Evolutionary conservation across 1,140 invertebrate species (phyloP), one percentile per base, ranked within the genome.

Genomic region (Drepana arcuata): DNA sequence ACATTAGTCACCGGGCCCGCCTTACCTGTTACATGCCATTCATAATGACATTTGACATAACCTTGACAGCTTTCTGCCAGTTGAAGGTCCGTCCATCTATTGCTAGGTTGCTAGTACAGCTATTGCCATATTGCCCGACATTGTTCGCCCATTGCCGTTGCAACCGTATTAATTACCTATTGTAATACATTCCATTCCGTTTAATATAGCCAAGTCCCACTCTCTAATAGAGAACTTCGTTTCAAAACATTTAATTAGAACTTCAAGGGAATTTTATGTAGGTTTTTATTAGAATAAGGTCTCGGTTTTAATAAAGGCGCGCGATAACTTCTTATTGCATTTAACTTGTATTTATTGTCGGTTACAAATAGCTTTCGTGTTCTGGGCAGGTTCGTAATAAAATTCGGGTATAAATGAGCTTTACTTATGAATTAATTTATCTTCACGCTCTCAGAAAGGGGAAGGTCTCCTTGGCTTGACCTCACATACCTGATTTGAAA

Each of bases 151-250:
- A 47, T 39, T 43, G 32, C 41, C 33, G 7, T 14, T 18, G 12
- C 23, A 11, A 34, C 24, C 26, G 43, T 33, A 43, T 43, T 49
- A 43, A 49, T 49, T 42, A 48, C 16, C 25, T 5, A 7, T 14
- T 14, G 11, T 25, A 27, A 21, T 34, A 15, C 14, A 13, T 30
- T 48, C 65, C 69, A 59, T 69, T 68, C 61, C 42, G 38, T 42
- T 41, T 53, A 52, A 59, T 64, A 36, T 51, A 41, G 51, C 16
- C 26, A 34, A 50, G 65, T 56, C 56, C 69, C 57, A 77, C 65
- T 69, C 75, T 75, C 66, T 63, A 65, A 64, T 71, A 70, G n/a
- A n/a, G n/a, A n/a, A n/a, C n/a, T n/a, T n/a, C n/a, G n/a, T 37
- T 36, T 33, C 39, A 41, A 41, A 34, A 39, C 9, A 31, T 39